Base-by-base conservation (phyloP, 1,140 invertebrate species). In the Cheumatopsyche charites region DNA sequence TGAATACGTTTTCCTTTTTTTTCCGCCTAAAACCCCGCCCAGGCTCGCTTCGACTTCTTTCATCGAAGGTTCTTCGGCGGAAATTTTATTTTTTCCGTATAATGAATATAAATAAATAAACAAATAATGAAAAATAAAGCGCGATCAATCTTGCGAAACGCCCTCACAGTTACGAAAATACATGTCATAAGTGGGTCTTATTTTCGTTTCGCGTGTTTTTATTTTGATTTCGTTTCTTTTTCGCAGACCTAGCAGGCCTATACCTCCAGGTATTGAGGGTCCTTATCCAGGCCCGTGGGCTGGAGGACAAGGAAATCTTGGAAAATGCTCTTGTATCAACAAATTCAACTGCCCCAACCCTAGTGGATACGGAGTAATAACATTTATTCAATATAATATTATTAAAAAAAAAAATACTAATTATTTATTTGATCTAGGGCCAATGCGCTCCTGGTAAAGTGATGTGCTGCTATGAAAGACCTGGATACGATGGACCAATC, bases 381-480 rank as follows among this genome's bases (percentile, higher is more conserved):
- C 13, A 13, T 42, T 65, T 45, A 67, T 25, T n/a, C n/a, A n/a
- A 25, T 4, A 52, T 17, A 42, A 4, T 55, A 21, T 58, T n/a
- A n/a, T 52, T 43, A 36, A 69, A 47, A 5, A n/a, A 15, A 36
- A 36, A 4, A 36, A 4, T 36, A 41, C 23, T 25, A 6, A 13
- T 15, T 42, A 13, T 19, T 13, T 52, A 62, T 65, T 29, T 62
- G 42, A 19, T 78, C 7, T 79, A 82, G 81, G 76, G 72, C 17
- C 78, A 80, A 0, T 83, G 82, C 62, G 79, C 80, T 1, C 42
- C 74, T 0, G 78, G 79, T 7, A 79, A 80, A 69, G 79, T 77
- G 45, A 68, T 82, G 4, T 83, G 82, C 67, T 83, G 82, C 69
- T 82, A 79, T 43, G 19, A 62, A 29, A 62, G 67, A 25, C 13